phyloP scores from a whole-genome alignment of 2,797 vertebrate species.

The Neopelma chrysocephalum region DNA sequence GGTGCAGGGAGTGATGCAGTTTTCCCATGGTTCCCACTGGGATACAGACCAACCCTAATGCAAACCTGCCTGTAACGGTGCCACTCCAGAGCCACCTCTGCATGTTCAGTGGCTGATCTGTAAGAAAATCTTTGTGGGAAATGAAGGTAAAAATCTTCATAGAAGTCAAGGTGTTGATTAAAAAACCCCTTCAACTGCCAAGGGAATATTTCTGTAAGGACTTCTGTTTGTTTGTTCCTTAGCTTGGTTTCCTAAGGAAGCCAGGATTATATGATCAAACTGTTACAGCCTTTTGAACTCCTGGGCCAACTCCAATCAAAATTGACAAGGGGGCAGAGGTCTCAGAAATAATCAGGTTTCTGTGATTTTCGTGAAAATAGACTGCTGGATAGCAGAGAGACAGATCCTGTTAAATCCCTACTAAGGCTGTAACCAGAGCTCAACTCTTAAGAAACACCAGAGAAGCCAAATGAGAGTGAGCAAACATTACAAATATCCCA shows the following conservation, averaged over 20 bases:
- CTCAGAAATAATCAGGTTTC: slow-evolving; percentile 68
- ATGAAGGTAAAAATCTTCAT: slow-evolving; percentile 18
- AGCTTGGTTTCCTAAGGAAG: slow-evolving; percentile 62
- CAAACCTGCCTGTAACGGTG: not conserved
- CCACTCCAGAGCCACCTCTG: not conserved
- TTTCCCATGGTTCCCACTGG: not conserved
- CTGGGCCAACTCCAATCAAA: slow-evolving; percentile 54
- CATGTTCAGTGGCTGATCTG: not conserved
- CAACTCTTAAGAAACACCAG: not conserved
- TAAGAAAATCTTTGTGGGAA: slow-evolving; percentile 59
- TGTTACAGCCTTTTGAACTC: slow-evolving; percentile 65
- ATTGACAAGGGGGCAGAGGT: slow-evolving; percentile 70
- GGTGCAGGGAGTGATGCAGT: not conserved
- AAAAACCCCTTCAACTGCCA: not conserved
- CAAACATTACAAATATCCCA: not conserved
- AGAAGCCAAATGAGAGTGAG: not conserved
- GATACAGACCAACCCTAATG: not conserved
- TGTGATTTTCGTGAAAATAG: slow-evolving; percentile 51
- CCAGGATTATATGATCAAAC: slow-evolving; percentile 63
- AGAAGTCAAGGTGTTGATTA: slow-evolving; percentile 47
- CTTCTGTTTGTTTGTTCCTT: slow-evolving; percentile 65
- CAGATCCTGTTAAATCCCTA: slow-evolving; percentile 24
- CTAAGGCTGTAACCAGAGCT: slow-evolving; percentile 52
- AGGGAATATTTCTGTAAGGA: slow-evolving; percentile 30
- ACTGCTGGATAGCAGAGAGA: slow-evolving; percentile 39